Evolutionary conservation across 2,888 invertebrate genomes (phyloP).

Genomic region (Cheilosia pagana): DNA sequence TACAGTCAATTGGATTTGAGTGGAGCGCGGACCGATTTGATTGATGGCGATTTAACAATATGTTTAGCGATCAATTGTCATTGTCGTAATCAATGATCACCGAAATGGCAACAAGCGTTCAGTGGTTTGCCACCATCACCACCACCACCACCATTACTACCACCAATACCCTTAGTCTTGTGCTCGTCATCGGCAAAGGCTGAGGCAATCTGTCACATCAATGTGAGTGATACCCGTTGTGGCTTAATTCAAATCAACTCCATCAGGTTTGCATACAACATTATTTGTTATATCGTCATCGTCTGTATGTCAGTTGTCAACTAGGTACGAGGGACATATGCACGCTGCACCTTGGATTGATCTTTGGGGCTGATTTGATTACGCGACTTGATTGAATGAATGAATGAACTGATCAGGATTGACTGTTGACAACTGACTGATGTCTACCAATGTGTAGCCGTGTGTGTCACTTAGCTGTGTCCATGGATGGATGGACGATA

Average conservation of each 20-base stretch:
- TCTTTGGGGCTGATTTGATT: slow-evolving; percentile 70
- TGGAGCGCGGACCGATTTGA: slow-evolving; percentile 78
- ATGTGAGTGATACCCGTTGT: slow-evolving; percentile 76
- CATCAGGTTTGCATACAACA: slow-evolving; percentile 76
- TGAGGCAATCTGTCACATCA: slow-evolving; percentile 72
- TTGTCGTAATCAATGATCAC: slow-evolving; percentile 75
- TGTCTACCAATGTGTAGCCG: slow-evolving; percentile 67
- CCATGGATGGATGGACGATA: slow-evolving; percentile 61
- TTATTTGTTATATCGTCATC: slow-evolving; percentile 75
- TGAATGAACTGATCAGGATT: slow-evolving; percentile 65
- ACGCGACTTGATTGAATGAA: slow-evolving; percentile 71
- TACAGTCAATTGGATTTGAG: slow-evolving; percentile 56
- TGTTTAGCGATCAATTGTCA: slow-evolving; percentile 82
- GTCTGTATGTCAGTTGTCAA: slow-evolving; percentile 75
- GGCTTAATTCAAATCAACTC: slow-evolving; percentile 75
- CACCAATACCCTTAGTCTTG: neutral
- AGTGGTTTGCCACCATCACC: slow-evolving; percentile 62
- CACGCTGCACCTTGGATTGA: slow-evolving; percentile 72
- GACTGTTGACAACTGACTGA: slow-evolving; percentile 73
- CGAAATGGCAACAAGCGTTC: slow-evolving; percentile 73
- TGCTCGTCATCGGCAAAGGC: slow-evolving; percentile 44
- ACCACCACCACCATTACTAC: neutral
- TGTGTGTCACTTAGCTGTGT: slow-evolving; percentile 61
- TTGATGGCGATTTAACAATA: slow-evolving; percentile 83
- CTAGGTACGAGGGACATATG: slow-evolving; percentile 63